phyloP scores from a whole-genome alignment of 2,888 invertebrate species.

The Limnephilus rhombicus region DNA sequence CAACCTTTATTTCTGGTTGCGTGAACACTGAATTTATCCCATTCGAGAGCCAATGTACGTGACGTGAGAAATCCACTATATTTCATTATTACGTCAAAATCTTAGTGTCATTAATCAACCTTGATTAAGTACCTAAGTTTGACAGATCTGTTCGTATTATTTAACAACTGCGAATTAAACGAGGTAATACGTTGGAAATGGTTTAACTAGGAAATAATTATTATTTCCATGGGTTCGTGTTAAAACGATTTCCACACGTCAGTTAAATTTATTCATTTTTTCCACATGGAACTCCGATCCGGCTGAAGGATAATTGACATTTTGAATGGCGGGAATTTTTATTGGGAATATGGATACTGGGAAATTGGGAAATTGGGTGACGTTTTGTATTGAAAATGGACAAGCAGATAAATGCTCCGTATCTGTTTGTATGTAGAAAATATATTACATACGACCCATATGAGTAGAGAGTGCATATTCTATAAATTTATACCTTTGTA shows the following conservation, averaged over 20 bases:
- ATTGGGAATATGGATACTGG: slow-evolving; percentile 10
- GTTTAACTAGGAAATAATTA: background rate
- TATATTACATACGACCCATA: too few relatives aligned
- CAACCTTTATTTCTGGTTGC: background rate
- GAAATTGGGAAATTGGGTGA: background rate
- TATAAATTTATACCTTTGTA: slow-evolving; percentile 1
- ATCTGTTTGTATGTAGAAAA: background rate
- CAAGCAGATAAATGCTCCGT: background rate
- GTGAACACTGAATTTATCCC: background rate
- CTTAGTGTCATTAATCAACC: background rate
- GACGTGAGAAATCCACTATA: background rate
- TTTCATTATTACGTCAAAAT: background rate
- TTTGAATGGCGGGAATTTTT: background rate
- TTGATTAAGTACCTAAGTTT: background rate
- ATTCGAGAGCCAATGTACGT: background rate
- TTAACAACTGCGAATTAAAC: background rate
- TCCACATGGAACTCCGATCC: slow-evolving; percentile 14
- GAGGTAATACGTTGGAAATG: background rate
- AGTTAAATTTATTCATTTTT: background rate
- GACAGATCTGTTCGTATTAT: background rate
- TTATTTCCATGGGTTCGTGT: background rate
- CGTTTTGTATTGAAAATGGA: background rate
- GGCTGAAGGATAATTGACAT: slow-evolving; percentile 15
- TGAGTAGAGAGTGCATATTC: background rate
- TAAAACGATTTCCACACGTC: background rate